phyloP scores from a whole-genome alignment of 2,113 vertebrate species.

The Pteropus alecto region DNA sequence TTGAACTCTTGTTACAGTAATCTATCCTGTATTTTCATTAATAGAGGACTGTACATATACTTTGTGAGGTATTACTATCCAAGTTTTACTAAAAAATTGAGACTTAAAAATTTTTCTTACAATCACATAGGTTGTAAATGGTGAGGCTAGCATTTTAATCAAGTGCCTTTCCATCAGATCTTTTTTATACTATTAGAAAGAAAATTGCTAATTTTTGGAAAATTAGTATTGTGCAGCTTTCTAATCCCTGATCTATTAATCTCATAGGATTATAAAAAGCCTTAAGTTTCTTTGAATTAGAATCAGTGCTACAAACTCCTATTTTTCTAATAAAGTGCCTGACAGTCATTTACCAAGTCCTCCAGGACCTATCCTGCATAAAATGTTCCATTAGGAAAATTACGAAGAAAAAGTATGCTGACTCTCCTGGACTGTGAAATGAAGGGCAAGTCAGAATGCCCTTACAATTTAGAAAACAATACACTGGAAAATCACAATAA shows the following conservation, averaged over 20 bases:
- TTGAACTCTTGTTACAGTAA: not conserved
- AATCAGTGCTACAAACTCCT: not conserved
- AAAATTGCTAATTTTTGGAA: conserved; percentile 45
- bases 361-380: not conserved
- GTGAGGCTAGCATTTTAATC: conserved; percentile 4
- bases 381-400: conserved; percentile 33
- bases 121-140: not conserved
- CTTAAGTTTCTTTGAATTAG: conserved; percentile 21
- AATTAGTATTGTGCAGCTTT: conserved; percentile 1
- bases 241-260: conserved; percentile 21
- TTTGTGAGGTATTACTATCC: not conserved
- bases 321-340: conserved; percentile 33
- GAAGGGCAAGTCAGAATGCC: not conserved
- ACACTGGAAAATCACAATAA: not conserved
- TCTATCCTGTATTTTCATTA: not conserved
- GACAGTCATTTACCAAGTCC: not conserved
- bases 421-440: not conserved
- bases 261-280: conserved; percentile 14
- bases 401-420: not conserved
- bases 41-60: not conserved
- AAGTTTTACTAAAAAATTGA: not conserved
- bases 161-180: not conserved
- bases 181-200: not conserved
- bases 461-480: conserved; percentile 20
- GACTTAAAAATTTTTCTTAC: not conserved